Conservation (phyloP, 2,888 invertebrate species). For the Nemurella pictetii region DNA sequence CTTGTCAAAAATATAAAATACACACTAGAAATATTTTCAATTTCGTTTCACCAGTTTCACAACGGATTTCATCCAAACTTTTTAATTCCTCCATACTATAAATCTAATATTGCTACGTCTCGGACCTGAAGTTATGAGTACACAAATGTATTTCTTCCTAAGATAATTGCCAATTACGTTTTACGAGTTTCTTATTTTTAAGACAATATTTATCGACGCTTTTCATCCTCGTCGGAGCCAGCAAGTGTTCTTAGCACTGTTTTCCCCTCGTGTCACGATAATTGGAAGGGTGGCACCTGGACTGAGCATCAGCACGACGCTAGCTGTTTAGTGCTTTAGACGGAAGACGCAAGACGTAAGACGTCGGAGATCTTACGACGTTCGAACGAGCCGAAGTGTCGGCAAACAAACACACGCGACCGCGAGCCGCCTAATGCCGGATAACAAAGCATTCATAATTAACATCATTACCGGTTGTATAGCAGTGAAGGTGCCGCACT, state of each 20-base stretch:
- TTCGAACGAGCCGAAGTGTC: too few relatives aligned
- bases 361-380: not conserved
- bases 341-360: not conserved
- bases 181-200: not conserved
- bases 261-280: not conserved
- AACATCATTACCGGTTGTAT: too few relatives aligned
- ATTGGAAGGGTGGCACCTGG: conserved; percentile 25
- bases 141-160: not conserved
- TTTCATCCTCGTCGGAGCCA: not conserved
- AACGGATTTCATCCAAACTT: too few relatives aligned
- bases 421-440: not conserved
- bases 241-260: not conserved
- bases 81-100: too few relatives aligned
- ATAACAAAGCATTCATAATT: not conserved
- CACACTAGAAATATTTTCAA: too few relatives aligned
- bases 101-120: too few relatives aligned
- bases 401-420: conserved; percentile 16
- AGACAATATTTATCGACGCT: not conserved
- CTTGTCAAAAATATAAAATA: too few relatives aligned
- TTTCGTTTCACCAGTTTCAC: too few relatives aligned
- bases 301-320: not conserved
- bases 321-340: not conserved
- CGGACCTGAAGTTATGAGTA: too few relatives aligned
- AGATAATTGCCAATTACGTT: not conserved
- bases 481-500: too few relatives aligned